These are phyloP conservation scores for Ctenoplectra terminalis DNA, from an alignment of 1,140 invertebrate species.

Conservation along the genomic window DNA sequence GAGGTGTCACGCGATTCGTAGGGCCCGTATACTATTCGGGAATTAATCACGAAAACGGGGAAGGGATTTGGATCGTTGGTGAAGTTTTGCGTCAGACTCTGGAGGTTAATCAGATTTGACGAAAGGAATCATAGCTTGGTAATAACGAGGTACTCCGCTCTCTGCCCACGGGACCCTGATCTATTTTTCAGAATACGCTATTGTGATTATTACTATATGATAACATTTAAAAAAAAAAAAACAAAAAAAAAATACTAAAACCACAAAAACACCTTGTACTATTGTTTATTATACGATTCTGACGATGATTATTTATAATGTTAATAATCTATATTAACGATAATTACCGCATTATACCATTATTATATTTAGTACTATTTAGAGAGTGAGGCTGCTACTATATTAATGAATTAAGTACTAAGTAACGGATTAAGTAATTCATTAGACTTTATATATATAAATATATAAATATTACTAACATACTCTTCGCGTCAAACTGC, in stretches of 20 bases:
- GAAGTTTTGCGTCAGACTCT: not conserved
- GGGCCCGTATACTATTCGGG: not conserved
- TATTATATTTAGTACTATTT: slow-evolving; percentile 80
- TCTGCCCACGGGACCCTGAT: slow-evolving; percentile 81
- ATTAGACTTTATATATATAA: slow-evolving; percentile 81
- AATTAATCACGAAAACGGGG: not conserved
- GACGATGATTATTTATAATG: slow-evolving; percentile 73
- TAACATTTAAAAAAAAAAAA: slow-evolving; percentile 73
- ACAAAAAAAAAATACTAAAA: slow-evolving; percentile 69
- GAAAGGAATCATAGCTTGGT: not conserved
- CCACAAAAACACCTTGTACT: slow-evolving; percentile 70
- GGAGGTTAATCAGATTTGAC: not conserved
- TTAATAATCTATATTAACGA: slow-evolving; percentile 78
- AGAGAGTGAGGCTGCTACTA: slow-evolving; percentile 79
- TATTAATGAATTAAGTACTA: slow-evolving; percentile 80
- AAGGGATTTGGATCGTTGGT: not conserved
- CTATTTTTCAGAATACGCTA: slow-evolving; percentile 84
- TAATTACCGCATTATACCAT: slow-evolving; percentile 79
- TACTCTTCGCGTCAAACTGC: slow-evolving; percentile 57
- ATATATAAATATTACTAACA: slow-evolving; percentile 67
- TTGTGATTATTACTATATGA: slow-evolving; percentile 83
- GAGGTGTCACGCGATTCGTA: no score
- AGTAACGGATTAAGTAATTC: slow-evolving; percentile 76
- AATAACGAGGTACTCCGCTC: slow-evolving; percentile 69
- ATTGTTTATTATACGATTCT: slow-evolving; percentile 75